Evolutionary conservation across 2,888 invertebrate genomes (phyloP), one percentile per base, ranked within the genome.

Genomic region (Nymphalis urticae): DNA sequence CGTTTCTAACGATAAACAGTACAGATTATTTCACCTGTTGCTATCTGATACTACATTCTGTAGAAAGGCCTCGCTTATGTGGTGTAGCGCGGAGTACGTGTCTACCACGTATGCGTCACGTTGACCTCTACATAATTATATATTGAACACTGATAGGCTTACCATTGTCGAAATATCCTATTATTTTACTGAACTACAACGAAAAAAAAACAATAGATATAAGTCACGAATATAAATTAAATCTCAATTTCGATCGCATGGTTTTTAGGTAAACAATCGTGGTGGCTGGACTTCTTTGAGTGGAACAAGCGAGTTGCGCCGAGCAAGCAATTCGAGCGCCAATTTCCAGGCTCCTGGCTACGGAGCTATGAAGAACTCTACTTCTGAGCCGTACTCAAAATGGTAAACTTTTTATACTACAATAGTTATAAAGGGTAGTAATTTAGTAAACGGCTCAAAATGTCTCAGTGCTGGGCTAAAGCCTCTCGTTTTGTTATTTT

Each of bases 351-450:
- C 83, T 0, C 83, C 85, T n/a, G 81, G 86, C 65, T 92, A 93
- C 66, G 92, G 92, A 0, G 92, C 92, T 32, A 90, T 93, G 92
- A 89, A 85, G 79, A 87, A 79, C 66, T 92, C 91, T 24, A 85
- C 87, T 0, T 92, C 92, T 0, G 93, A 93, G 70, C 90, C 92
- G 0, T 89, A 89, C 69, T 87, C 90, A 0, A 86, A 89, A 42
- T 92, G 92, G 92, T 92, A 70, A 75, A 62, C 27, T 5, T 36
- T 24, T 24, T 42, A 9, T 4, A 42, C 13, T 8, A 42, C 13
- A 42, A 13, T 4, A 13, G 10, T 9, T 13, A 42, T 13, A 19
- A 19, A 51, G n/a, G n/a, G 21, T 50, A n/a, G 50, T n/a, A 50
- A 42, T 2, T 42, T 0, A n/a, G 50, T 27, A 5, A 27, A 27